A percentile compares a stretch with the other conserved stretches of the same genome.
phyloP scores from a whole-genome alignment of 2,113 vertebrate species.

The Accipiter virgatus region DNA sequence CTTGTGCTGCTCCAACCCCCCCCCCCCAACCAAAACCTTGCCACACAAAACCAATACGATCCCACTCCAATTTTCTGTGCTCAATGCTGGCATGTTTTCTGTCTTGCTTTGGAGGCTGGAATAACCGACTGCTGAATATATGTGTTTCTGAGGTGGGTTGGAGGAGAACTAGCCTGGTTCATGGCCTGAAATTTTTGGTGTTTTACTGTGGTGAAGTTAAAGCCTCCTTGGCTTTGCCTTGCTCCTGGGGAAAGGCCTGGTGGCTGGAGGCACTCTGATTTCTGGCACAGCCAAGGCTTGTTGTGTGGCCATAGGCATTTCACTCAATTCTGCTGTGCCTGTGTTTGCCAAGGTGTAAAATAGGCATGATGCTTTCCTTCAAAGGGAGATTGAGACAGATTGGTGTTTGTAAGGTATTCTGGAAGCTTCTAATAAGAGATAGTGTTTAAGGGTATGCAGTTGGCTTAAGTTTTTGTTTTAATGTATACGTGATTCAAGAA shows the following conservation, averaged over 20 bases:
- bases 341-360: background rate
- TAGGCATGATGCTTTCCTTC: background rate
- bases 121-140: rapidly evolving
- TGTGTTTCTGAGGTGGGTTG: background rate
- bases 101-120: background rate
- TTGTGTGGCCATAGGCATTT: background rate
- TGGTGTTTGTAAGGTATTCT: background rate
- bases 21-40: no score
- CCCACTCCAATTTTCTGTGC: rapidly evolving
- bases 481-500: background rate
- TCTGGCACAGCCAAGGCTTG: background rate
- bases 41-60: background rate
- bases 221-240: background rate
- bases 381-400: background rate
- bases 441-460: rapidly evolving
- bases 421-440: background rate
- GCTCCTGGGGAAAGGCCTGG: background rate
- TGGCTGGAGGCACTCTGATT: background rate
- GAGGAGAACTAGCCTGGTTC: background rate
- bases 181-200: background rate
- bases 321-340: background rate
- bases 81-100: rapidly evolving
- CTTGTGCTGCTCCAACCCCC: background rate
- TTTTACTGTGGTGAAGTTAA: background rate
- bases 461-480: background rate